Evolutionary conservation across 2,888 invertebrate species (phyloP), one percentile per base, ranked within the genome.

Genomic region (Nemapogon koenigi): DNA sequence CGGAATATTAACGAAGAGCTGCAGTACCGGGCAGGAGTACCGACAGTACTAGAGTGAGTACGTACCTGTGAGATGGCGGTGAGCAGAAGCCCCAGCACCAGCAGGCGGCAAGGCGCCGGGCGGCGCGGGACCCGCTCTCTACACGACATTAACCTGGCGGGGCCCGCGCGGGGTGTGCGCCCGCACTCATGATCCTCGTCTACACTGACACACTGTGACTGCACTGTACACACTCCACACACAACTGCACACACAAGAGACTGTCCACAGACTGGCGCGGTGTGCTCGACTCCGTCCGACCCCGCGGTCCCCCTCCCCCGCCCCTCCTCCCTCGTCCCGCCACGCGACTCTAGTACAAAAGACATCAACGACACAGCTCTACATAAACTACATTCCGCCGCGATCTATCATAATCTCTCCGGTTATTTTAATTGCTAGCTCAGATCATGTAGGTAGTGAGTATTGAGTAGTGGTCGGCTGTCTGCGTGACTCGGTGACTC

Each of bases 21-120:
- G 59, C 59, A 59, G 65, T 69, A 66, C 64, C 59, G 57, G 60
- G 62, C 62, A 62, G 65, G 65, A 61, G 63, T 62, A 62, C 64
- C 61, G 62, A 58, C 58, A 55, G 50, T 15, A 29, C 29, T 8
- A 8, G 14, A 31, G 16, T 10, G 2, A 17, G 16, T 16, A 16
- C 33, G 16, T 14, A 14, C 16, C 19, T 16, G 33, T 16, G 13
- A 10, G 16, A 31, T 31, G 16, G 16, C 33, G 33, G 31, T 17
- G 10, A 4, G 10, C 16, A 3, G 4, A n/a, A 13, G 4, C 13
- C 14, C 45, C 29, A 38, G 37, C 45, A 43, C 46, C 49, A 46
- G 55, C 50, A 53, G 47, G 19, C 65, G 60, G 70, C 68, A 57
- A 62, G 62, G 62, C 64, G 64, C 55, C 55, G 50, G 56, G 49